Conservation (phyloP, 2,113 vertebrate species). For the Neotragus pygmaeus region DNA sequence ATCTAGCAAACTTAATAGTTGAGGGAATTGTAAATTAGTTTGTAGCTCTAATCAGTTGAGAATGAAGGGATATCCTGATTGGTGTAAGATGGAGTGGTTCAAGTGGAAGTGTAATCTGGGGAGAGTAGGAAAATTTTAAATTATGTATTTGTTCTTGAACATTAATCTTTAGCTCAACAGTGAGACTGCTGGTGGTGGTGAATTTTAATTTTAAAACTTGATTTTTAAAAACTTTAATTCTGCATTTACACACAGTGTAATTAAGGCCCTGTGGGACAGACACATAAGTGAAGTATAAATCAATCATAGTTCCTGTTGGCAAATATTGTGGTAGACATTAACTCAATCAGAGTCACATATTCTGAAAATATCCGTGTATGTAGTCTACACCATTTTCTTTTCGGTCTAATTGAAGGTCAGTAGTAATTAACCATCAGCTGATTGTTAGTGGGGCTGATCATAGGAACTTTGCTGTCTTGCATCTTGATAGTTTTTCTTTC, state of each 20-base stretch:
- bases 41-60: not conserved
- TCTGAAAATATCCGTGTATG: not conserved
- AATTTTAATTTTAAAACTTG: constrained; percentile 12
- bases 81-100: not conserved
- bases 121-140: not conserved
- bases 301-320: not conserved
- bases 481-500: constrained; percentile 38
- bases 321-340: not conserved
- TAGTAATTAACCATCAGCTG: constrained; percentile 38
- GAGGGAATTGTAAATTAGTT: not conserved
- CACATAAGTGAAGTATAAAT: not conserved
- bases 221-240: not conserved
- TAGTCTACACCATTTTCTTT: constrained; percentile 8
- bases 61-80: not conserved
- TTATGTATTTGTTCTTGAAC: constrained; percentile 31
- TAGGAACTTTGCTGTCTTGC: constrained; percentile 10
- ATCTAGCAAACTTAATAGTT: not conserved
- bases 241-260: not conserved
- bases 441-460: not conserved
- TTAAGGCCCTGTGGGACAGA: not conserved
- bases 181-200: not conserved
- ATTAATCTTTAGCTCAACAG: constrained; percentile 11
- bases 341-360: not conserved
- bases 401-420: not conserved
- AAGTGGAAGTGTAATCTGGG: not conserved